Conservation (phyloP, 2,888 invertebrate genomes). For the Amblyjoppa fuscipennis region DNA sequence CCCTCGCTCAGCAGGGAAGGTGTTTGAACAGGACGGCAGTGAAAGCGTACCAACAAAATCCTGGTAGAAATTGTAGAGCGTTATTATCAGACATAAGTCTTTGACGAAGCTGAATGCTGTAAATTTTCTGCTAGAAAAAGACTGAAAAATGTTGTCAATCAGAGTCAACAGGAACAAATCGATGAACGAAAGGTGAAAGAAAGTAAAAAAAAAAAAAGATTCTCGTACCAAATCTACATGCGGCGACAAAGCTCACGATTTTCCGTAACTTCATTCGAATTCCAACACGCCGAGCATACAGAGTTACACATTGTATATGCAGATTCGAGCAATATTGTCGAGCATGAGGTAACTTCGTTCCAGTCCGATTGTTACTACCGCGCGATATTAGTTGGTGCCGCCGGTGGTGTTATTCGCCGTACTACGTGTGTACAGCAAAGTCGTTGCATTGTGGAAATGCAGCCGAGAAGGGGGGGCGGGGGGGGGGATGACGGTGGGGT, state of each 20-base stretch:
- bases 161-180: not conserved
- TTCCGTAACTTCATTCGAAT: not conserved
- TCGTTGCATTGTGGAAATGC: conserved; percentile 42
- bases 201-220: not conserved
- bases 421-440: conserved; percentile 14
- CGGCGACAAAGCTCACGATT: conserved; percentile 16
- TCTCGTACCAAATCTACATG: not conserved
- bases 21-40: not conserved
- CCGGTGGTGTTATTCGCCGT: conserved; percentile 46
- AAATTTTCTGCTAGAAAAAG: not conserved
- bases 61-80: not conserved
- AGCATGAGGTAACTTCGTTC: conserved; percentile 48
- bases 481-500: conserved; percentile 2
- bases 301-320: conserved; percentile 32
- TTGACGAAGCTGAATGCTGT: too few relatives aligned
- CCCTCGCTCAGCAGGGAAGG: not conserved
- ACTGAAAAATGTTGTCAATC: not conserved
- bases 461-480: not conserved
- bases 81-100: too few relatives aligned
- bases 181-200: not conserved
- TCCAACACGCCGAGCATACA: not conserved
- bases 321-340: conserved; percentile 53
- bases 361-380: conserved; percentile 28
- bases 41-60: not conserved
- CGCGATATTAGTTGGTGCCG: conserved; percentile 1